Conservation (phyloP, 2,113 vertebrate species). For the Eulemur macaco region DNA sequence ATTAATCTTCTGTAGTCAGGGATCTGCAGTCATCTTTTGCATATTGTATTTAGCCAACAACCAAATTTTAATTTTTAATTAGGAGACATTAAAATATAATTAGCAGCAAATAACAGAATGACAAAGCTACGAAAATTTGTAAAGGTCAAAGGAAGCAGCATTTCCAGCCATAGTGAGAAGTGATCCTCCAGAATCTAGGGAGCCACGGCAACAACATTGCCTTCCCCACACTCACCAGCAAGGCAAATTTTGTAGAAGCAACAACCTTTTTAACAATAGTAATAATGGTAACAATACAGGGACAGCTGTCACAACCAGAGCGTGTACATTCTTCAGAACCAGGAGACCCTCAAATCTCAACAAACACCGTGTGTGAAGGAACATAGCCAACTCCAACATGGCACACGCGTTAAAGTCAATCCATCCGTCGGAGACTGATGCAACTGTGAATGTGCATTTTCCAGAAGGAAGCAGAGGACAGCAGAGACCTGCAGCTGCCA, state of each 20-base stretch:
- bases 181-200: constrained; percentile 54
- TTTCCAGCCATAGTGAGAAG: constrained; percentile 68
- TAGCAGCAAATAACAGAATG: constrained; percentile 76
- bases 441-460: constrained; percentile 84
- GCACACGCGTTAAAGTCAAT: constrained; percentile 80
- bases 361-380: constrained; percentile 68
- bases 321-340: constrained; percentile 62
- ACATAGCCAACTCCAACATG: constrained; percentile 74
- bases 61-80: constrained; percentile 77
- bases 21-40: constrained; percentile 70
- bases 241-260: constrained; percentile 48
- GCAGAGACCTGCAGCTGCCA: constrained; percentile 51
- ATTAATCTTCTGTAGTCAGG: constrained; percentile 70
- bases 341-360: constrained; percentile 56
- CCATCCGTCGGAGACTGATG: constrained; percentile 80
- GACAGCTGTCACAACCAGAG: neutral
- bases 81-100: constrained; percentile 79
- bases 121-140: constrained; percentile 68
- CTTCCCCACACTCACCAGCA: constrained; percentile 11
- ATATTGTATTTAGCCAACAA: constrained; percentile 75
- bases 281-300: neutral
- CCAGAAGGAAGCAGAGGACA: constrained; percentile 79
- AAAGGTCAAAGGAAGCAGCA: constrained; percentile 68
- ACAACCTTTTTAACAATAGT: neutral
- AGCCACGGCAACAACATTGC: constrained; percentile 17